Percentiles rank a stretch among this genome's conserved stretches.
Evolutionary conservation across 2,888 invertebrate species (phyloP).

Genomic region (Caenorhabditis zanzibari): DNA sequence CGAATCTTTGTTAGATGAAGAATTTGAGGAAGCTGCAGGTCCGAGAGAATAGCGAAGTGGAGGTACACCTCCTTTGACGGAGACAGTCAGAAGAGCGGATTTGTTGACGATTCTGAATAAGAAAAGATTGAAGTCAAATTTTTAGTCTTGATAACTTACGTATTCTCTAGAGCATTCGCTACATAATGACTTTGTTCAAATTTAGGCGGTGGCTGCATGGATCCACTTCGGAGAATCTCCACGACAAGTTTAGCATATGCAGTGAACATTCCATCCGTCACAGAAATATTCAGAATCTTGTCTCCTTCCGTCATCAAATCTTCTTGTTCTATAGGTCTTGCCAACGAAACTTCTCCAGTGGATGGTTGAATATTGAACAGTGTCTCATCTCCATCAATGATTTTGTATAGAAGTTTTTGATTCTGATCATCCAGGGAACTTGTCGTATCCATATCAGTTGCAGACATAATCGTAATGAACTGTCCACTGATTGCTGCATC

Average conservation of each 20-base stretch:
- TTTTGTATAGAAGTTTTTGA: conserved; percentile 71
- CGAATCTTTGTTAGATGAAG: conserved; percentile 87
- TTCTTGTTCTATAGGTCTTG: conserved; percentile 71
- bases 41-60: conserved; percentile 77
- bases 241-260: conserved; percentile 88
- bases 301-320: conserved; percentile 66
- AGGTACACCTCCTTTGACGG: conserved; percentile 71
- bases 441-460: conserved; percentile 74
- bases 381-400: conserved; percentile 80
- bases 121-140: too few relatives aligned
- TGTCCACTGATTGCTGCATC: conserved; percentile 72
- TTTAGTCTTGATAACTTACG: conserved; percentile 38
- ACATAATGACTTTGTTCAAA: conserved; percentile 78
- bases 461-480: conserved; percentile 75
- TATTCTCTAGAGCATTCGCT: conserved; percentile 88
- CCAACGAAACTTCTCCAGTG: conserved; percentile 75
- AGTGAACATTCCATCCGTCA: conserved; percentile 96
- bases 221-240: conserved; percentile 62
- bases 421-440: conserved; percentile 64
- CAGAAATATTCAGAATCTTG: conserved; percentile 91
- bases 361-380: conserved; percentile 73
- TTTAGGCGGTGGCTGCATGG: conserved; percentile 67
- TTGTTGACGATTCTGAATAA: conserved; percentile 72
- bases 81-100: conserved; percentile 69
- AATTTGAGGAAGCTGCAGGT: conserved; percentile 86